Conservation (phyloP, 1,140 invertebrate genomes). For the Sesamia nonagrioides region DNA sequence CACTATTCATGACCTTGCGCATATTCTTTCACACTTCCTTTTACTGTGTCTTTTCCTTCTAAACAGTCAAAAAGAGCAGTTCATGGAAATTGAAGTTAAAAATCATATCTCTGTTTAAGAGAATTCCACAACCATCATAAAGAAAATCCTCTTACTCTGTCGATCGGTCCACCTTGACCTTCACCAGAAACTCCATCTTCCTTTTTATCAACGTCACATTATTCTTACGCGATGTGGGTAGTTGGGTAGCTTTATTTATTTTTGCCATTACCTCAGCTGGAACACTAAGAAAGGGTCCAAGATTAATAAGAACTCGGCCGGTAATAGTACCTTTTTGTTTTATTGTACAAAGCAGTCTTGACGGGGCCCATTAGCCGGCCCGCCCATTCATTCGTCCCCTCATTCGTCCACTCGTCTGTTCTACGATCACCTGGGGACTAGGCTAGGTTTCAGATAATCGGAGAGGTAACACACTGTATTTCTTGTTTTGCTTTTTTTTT, state of each 20-base stretch:
- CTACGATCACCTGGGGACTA: conserved; percentile 78
- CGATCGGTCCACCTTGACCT: neutral
- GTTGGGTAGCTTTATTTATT: conserved; percentile 39
- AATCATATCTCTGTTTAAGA: too few relatives aligned
- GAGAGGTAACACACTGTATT: conserved; percentile 51
- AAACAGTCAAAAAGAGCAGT: too few relatives aligned
- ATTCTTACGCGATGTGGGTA: conserved; percentile 26
- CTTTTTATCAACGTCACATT: conserved; percentile 36
- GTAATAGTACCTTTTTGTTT: conserved; percentile 75
- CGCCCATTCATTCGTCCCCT: conserved; percentile 66
- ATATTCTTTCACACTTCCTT: too few relatives aligned
- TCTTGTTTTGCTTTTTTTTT: conserved; percentile 44
- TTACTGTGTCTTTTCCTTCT: too few relatives aligned
- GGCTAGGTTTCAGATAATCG: conserved; percentile 66
- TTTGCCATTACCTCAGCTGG: conserved; percentile 38
- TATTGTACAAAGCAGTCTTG: conserved; percentile 75
- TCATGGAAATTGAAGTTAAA: too few relatives aligned
- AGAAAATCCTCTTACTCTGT: too few relatives aligned
- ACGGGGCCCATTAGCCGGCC: conserved; percentile 74
- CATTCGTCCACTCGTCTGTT: conserved; percentile 66
- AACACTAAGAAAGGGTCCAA: conserved; percentile 57
- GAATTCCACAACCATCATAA: too few relatives aligned
- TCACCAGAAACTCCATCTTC: neutral
- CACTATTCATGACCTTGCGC: too few relatives aligned
- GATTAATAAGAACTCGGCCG: conserved; percentile 69